Evolutionary conservation across 2,797 vertebrate species (phyloP).

Genomic region (Cirrhinus mrigala): DNA sequence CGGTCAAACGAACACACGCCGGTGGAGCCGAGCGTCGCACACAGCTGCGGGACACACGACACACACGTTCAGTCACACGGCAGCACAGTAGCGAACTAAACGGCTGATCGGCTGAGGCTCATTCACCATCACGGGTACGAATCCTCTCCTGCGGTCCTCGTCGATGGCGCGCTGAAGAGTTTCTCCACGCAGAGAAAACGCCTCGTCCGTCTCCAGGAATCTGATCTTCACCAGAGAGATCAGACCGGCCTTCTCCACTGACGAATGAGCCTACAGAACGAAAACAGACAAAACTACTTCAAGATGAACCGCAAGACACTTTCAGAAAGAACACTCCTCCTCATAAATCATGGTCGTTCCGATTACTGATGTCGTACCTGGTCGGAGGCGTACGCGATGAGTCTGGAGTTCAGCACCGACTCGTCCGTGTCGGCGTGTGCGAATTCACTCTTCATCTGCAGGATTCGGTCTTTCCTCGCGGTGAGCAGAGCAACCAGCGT

Average conservation of each 20-base stretch:
- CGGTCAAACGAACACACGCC: slow-evolving; percentile 95
- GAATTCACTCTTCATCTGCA: slow-evolving; percentile 82
- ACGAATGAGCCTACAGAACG: slow-evolving; percentile 89
- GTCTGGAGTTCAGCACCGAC: slow-evolving; percentile 87
- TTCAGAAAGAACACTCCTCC: no score
- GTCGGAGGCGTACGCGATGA: slow-evolving; percentile 92
- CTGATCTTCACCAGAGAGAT: slow-evolving; percentile 93
- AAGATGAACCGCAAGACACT: not conserved
- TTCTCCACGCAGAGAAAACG: slow-evolving; percentile 90
- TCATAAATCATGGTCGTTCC: not conserved
- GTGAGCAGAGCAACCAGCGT: slow-evolving; percentile 91
- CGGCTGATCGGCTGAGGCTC: no score
- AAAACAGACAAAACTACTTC: not conserved
- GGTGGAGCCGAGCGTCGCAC: slow-evolving; percentile 93
- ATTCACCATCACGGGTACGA: slow-evolving; percentile 90
- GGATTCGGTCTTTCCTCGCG: slow-evolving; percentile 91
- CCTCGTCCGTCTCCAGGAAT: slow-evolving; percentile 90
- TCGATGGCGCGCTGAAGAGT: slow-evolving; percentile 86
- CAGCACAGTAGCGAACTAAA: not conserved
- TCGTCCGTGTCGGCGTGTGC: slow-evolving; percentile 81
- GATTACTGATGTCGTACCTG: slow-evolving; percentile 77
- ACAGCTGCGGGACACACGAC: slow-evolving; percentile 78
- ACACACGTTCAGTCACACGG: not conserved
- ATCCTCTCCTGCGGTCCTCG: slow-evolving; percentile 86
- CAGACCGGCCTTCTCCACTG: slow-evolving; percentile 95